Conservation (phyloP, 2,113 vertebrate species). For the Willisornis vidua region DNA sequence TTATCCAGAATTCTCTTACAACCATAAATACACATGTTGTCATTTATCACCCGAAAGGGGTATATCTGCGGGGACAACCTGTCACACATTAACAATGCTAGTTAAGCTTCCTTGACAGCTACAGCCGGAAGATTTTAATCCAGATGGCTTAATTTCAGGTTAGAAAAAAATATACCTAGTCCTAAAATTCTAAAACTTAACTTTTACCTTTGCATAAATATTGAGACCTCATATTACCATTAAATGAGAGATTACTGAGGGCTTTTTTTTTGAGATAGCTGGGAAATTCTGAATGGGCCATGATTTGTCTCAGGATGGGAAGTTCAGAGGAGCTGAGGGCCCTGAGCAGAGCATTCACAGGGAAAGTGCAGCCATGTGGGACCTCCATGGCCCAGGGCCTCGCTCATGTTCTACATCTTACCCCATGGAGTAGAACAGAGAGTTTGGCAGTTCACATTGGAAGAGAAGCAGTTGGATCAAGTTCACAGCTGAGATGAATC, state of each 20-base stretch:
- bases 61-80: background rate
- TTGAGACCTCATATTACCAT: background rate
- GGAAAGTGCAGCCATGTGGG: background rate
- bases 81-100: background rate
- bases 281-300: background rate
- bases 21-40: background rate
- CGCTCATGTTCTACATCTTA: rapidly evolving
- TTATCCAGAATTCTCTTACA: background rate
- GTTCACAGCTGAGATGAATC: background rate
- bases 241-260: background rate
- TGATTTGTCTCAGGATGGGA: background rate
- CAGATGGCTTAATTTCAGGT: background rate
- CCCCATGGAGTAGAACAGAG: rapidly evolving
- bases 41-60: background rate
- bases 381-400: background rate
- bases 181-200: background rate
- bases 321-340: background rate
- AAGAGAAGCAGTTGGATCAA: background rate
- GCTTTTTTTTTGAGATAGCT: background rate
- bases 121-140: background rate
- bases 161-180: background rate
- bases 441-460: background rate
- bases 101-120: background rate
- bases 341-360: background rate
- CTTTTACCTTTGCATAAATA: rapidly evolving